Base-by-base conservation (phyloP, 2,797 vertebrate species). In the Apodemus agrarius region DNA sequence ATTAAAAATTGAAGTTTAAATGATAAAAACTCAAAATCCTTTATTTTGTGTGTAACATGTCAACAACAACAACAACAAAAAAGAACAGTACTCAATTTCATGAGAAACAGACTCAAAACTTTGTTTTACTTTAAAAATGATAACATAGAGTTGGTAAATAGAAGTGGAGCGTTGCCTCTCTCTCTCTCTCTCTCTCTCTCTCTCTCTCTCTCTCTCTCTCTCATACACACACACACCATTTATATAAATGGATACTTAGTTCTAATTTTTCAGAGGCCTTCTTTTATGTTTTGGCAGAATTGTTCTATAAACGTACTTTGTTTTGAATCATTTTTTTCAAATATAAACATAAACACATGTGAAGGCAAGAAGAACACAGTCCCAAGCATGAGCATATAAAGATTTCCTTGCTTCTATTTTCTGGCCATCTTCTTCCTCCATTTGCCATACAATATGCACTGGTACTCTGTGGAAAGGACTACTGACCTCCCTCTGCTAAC, bases 241-340 rank as follows among this genome's bases (percentile, higher is more conserved):
- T 17, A 72, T 34, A 72, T 72, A 67, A 2, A 67, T 11, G 2
- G 13, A 54, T 89, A 17, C 22, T 43, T 93, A 75, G 34, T 89
- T 97, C 97, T 97, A 78, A 97, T 97, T 98, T 98, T 97, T 96
- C 96, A 97, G 43, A 89, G 43, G 87, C 80, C 83, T 54, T 98
- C 96, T 97, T 97, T 97, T 96, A 98, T 95, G 14, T 96, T 97
- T 98, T 98, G 84, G 16, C 94, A 97, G 65, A 97, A 26, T 65
- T 93, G 17, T 69, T 86, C 46, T 93, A 34, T 91, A 84, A 98
- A 97, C 21, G 89, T 97, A 96, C 97, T 98, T 96, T 97, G 34
- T 98, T 98, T 34, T 74, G 91, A 94, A 91, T 78, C 69, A 96
- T 93, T 98, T 93, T 97, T 80, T n/a, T n/a, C 96, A 98, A 97